phyloP scores from a whole-genome alignment of 1,140 invertebrate species.

The Zaprionus davidi region DNA sequence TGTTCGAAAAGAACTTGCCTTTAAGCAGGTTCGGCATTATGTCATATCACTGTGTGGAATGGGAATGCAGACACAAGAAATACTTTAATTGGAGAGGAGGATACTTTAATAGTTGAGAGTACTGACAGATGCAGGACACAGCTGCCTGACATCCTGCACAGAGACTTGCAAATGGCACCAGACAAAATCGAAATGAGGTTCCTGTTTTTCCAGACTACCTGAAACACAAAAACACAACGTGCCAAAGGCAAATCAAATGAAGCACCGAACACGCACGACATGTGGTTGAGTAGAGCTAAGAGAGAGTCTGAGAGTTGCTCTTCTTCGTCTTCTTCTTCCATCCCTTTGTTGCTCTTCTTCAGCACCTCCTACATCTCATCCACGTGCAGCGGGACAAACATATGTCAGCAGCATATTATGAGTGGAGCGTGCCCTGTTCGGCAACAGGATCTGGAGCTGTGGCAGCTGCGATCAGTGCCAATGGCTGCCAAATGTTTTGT shows the following conservation, averaged over 20 bases:
- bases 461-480: slow-evolving; percentile 35
- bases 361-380: neutral
- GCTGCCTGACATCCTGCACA: slow-evolving; percentile 5
- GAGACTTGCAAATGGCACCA: slow-evolving; percentile 1
- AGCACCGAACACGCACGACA: slow-evolving; percentile 26
- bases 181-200: neutral
- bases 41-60: neutral
- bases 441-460: slow-evolving; percentile 16
- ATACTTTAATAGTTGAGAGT: neutral
- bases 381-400: slow-evolving; percentile 45
- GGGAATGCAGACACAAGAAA: neutral
- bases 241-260: slow-evolving; percentile 41
- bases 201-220: slow-evolving; percentile 32
- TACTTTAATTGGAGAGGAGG: neutral
- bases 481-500: slow-evolving; percentile 33
- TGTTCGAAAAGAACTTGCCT: slow-evolving; percentile 10
- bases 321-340: neutral
- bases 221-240: slow-evolving; percentile 7
- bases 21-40: slow-evolving; percentile 47
- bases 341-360: neutral
- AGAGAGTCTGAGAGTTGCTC: neutral
- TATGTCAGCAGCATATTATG: slow-evolving; percentile 42
- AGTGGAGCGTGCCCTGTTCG: slow-evolving; percentile 35
- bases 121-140: neutral
- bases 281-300: slow-evolving; percentile 15